These are phyloP conservation scores for Eurystomus glaucurus DNA, from an alignment of 2,797 vertebrate genomes.

Conservation along the genomic window DNA sequence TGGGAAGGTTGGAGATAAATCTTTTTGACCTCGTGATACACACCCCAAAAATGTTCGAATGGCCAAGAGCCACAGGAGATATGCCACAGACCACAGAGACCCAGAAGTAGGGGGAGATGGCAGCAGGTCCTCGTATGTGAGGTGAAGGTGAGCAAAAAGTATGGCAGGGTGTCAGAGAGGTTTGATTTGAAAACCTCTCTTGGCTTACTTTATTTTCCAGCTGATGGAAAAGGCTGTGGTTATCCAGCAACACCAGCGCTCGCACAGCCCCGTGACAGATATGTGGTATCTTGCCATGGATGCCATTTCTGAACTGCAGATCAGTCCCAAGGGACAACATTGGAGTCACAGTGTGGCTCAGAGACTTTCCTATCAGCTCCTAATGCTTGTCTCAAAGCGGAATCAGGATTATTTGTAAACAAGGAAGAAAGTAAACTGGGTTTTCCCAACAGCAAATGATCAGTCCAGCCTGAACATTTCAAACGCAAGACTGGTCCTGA, in stretches of 20 bases:
- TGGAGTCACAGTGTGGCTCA: not conserved
- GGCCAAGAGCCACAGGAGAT: not conserved
- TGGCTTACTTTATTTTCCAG: not conserved
- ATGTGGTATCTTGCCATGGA: not conserved
- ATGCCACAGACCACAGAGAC: not conserved
- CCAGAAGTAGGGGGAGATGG: not conserved
- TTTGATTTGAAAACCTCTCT: not conserved
- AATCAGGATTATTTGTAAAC: not conserved
- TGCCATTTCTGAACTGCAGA: not conserved
- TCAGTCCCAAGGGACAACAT: not conserved
- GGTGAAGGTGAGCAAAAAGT: not conserved
- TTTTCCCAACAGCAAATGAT: constrained; percentile 11
- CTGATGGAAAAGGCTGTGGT: not conserved
- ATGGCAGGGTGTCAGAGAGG: not conserved
- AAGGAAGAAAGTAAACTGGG: not conserved
- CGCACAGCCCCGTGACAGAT: not conserved
- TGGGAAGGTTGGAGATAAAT: not conserved
- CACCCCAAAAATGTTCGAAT: not conserved
- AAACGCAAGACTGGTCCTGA: constrained; percentile 25
- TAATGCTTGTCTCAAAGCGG: not conserved
- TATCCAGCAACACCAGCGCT: not conserved
- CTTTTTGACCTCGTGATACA: not conserved
- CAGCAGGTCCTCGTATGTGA: not conserved
- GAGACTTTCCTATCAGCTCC: not conserved
- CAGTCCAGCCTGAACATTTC: not conserved